Evolutionary conservation across 2,888 invertebrate genomes (phyloP).

Genomic region (Sphecodes monilicornis): DNA sequence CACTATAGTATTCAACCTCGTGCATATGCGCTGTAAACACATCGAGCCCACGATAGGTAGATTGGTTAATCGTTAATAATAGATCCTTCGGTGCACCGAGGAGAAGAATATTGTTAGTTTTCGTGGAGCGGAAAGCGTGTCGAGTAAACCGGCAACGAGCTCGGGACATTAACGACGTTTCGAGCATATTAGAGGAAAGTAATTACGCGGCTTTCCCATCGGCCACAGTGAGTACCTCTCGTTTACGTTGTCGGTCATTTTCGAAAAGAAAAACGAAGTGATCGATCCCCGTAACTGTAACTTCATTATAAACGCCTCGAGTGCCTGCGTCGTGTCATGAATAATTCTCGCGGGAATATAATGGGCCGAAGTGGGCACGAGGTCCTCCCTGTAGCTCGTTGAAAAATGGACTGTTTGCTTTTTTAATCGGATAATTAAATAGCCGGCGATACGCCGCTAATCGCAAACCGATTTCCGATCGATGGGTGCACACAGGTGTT

Average conservation of each 20-base stretch:
- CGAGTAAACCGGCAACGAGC: neutral
- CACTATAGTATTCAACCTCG: too few relatives aligned
- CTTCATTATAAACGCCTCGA: conserved; percentile 37
- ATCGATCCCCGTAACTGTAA: conserved; percentile 30
- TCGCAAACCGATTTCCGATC: conserved; percentile 51
- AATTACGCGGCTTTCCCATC: conserved; percentile 20
- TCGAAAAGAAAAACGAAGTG: conserved; percentile 4
- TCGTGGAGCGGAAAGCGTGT: neutral
- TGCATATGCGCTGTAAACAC: neutral
- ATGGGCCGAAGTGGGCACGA: neutral
- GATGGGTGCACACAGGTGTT: conserved; percentile 40
- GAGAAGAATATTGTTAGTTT: neutral
- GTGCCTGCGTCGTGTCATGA: neutral
- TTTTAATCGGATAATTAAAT: conserved; percentile 18
- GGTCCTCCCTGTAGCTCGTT: neutral
- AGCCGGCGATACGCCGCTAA: conserved; percentile 11
- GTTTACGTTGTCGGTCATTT: conserved; percentile 19
- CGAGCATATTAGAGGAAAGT: conserved; percentile 5
- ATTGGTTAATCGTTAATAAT: conserved; percentile 11
- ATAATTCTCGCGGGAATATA: conserved; percentile 25
- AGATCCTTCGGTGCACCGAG: neutral
- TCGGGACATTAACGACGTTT: neutral
- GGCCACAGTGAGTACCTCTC: neutral
- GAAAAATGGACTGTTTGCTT: neutral
- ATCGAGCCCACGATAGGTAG: neutral